phyloP scores from a whole-genome alignment of 2,113 vertebrate genomes.

The Nyctereutes procyonoides region DNA sequence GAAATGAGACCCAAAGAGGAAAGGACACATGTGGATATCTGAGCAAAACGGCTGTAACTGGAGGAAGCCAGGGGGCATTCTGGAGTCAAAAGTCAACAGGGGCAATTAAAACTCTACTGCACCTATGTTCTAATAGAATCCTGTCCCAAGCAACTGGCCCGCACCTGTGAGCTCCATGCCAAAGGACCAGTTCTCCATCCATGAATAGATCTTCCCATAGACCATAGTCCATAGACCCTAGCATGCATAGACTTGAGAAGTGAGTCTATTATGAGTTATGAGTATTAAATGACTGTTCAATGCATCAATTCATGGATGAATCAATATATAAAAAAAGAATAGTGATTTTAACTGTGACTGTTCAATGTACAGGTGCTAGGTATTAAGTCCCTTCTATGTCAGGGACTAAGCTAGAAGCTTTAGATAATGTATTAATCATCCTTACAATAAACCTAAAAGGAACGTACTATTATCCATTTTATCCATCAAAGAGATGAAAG shows the following conservation, averaged over 20 bases:
- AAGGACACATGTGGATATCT: background rate
- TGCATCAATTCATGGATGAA: slow-evolving; percentile 4
- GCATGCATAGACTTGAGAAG: background rate
- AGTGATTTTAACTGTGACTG: background rate
- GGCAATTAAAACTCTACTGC: background rate
- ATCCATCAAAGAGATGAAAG: background rate
- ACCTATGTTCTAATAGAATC: background rate
- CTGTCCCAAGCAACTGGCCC: background rate
- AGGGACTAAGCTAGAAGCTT: background rate
- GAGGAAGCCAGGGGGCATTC: background rate
- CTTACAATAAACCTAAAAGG: background rate
- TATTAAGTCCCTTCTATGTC: background rate
- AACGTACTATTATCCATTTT: background rate
- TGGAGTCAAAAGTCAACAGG: background rate
- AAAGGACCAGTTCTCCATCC: background rate
- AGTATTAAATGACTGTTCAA: background rate
- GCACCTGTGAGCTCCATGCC: background rate
- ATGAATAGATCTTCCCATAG: background rate
- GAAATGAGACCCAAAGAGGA: background rate
- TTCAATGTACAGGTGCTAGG: background rate
- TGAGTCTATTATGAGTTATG: background rate
- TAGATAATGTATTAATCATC: background rate
- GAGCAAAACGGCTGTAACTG: background rate
- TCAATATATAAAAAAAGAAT: slow-evolving; percentile 11
- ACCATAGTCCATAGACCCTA: background rate